A percentile compares a stretch with the other conserved stretches of the same genome.
phyloP scores from a whole-genome alignment of 2,113 vertebrate species.

The Chaetodon auriga region DNA sequence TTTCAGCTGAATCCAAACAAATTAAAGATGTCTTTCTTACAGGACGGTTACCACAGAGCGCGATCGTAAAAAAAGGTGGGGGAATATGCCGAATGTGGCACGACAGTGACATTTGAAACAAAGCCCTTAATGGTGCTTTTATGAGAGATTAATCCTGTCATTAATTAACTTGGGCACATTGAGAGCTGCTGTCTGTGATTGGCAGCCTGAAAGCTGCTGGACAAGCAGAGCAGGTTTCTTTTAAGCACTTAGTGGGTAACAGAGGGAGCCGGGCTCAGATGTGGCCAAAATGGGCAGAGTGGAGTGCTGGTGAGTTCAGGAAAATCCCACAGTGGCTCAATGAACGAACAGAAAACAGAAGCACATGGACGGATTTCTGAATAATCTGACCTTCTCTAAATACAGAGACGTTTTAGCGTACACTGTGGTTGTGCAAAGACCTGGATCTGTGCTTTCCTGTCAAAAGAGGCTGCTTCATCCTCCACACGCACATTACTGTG shows the following conservation, averaged over 20 bases:
- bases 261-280: slow-evolving; percentile 80
- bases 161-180: slow-evolving; percentile 84
- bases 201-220: slow-evolving; percentile 88
- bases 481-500: neutral
- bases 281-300: slow-evolving; percentile 63
- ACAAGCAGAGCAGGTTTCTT: slow-evolving; percentile 87
- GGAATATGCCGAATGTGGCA: slow-evolving; percentile 24
- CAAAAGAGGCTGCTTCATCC: slow-evolving; percentile 7
- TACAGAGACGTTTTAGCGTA: slow-evolving; percentile 23
- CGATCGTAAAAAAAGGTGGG: slow-evolving; percentile 79
- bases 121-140: slow-evolving; percentile 58
- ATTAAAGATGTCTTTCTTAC: slow-evolving; percentile 90
- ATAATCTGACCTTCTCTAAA: slow-evolving; percentile 30
- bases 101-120: slow-evolving; percentile 66
- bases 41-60: slow-evolving; percentile 87
- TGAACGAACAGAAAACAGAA: slow-evolving; percentile 52
- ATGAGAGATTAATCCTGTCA: slow-evolving; percentile 54
- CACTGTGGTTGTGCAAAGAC: neutral
- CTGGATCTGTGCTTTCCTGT: slow-evolving; percentile 26
- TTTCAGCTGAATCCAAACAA: slow-evolving; percentile 91
- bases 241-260: slow-evolving; percentile 90
- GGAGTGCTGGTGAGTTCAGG: slow-evolving; percentile 72
- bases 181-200: slow-evolving; percentile 85
- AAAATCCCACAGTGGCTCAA: slow-evolving; percentile 72
- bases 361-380: slow-evolving; percentile 21